These are phyloP conservation scores for Acleris holmiana DNA, from an alignment of 2,888 invertebrate genomes.

Conservation along the genomic window DNA sequence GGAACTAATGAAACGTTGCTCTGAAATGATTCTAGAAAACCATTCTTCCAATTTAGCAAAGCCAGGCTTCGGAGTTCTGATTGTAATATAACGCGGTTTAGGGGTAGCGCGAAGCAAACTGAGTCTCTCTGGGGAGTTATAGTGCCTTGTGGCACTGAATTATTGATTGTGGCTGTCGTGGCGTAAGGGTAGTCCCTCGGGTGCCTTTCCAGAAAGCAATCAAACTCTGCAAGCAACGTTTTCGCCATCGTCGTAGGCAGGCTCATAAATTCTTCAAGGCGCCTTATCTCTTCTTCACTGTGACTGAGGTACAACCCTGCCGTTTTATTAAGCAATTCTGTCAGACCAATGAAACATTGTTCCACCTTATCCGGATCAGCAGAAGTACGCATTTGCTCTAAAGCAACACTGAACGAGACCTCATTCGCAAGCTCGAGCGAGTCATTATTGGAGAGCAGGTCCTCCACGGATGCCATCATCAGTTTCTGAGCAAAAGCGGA, in stretches of 20 bases:
- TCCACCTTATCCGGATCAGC: constrained; percentile 63
- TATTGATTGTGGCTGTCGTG: neutral
- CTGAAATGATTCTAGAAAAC: constrained; percentile 69
- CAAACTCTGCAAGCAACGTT: constrained; percentile 63
- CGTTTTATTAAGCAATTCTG: constrained; percentile 53
- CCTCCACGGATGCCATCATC: constrained; percentile 70
- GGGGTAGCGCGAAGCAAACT: constrained; percentile 39
- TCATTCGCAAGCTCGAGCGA: constrained; percentile 61
- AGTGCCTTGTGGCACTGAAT: neutral
- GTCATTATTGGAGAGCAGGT: constrained; percentile 66
- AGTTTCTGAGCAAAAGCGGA: constrained; percentile 65
- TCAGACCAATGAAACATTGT: constrained; percentile 50
- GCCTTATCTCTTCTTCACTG: constrained; percentile 58
- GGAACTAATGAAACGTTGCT: constrained; percentile 56
- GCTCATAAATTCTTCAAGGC: constrained; percentile 64
- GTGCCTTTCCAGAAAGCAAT: constrained; percentile 64
- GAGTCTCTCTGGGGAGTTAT: constrained; percentile 1
- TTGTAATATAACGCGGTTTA: constrained; percentile 60
- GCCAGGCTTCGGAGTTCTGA: constrained; percentile 63
- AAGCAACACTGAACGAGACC: constrained; percentile 58
- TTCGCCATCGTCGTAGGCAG: constrained; percentile 55
- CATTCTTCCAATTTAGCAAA: constrained; percentile 66
- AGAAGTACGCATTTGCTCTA: constrained; percentile 61
- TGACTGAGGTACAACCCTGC: constrained; percentile 60
- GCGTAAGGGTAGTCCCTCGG: constrained; percentile 46